These are phyloP conservation scores for Theristus sp. DNA, from an alignment of 2,888 invertebrate species.

Conservation along the genomic window DNA sequence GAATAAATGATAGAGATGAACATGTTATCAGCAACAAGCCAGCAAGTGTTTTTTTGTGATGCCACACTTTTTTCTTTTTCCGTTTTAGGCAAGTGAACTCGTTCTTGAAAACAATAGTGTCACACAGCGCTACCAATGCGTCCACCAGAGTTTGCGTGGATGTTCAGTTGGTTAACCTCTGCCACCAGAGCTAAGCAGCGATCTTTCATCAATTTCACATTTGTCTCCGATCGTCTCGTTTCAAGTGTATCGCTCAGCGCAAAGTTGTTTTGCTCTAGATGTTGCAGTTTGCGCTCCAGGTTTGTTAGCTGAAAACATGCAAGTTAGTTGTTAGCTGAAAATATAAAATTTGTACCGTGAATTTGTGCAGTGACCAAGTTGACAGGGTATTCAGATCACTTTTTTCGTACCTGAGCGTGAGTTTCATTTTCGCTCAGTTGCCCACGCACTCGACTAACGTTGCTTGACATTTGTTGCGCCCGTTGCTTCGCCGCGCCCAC, in stretches of 20 bases:
- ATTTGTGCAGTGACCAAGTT: background rate
- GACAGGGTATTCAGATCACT: background rate
- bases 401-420: conserved; percentile 3
- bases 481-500: conserved; percentile 37
- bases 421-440: conserved; percentile 52
- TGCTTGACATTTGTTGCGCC: conserved; percentile 37
- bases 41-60: no score
- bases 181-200: conserved; percentile 41
- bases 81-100: no score
- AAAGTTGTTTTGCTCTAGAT: conserved; percentile 48
- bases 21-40: no score
- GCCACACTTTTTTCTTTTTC: no score
- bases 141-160: background rate
- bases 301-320: conserved; percentile 41
- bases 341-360: background rate
- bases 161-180: conserved; percentile 37
- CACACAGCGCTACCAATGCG: background rate
- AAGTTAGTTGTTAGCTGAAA: background rate
- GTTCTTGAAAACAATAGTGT: no score
- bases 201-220: conserved; percentile 46
- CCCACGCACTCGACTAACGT: conserved; percentile 41
- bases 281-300: conserved; percentile 49
- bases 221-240: conserved; percentile 47
- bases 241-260: conserved; percentile 48
- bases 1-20: no score